Conservation (phyloP, 2,113 vertebrate genomes). For the Cynopterus brachyotis region DNA sequence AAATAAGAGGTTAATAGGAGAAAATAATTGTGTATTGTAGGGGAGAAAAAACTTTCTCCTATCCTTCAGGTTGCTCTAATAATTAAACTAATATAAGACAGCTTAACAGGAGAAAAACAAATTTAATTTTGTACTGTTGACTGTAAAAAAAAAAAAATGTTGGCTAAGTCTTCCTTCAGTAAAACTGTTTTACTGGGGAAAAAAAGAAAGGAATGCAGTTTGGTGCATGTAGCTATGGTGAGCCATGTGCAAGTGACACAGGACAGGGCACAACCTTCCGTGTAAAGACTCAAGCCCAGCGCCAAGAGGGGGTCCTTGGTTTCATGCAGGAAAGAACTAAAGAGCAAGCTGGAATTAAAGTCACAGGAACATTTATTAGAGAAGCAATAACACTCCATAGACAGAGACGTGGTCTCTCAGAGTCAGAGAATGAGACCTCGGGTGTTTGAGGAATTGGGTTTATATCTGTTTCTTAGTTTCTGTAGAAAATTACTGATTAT, state of each 20-base stretch:
- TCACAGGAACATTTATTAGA: too few species aligned
- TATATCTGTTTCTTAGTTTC: too few species aligned
- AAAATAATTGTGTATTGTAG: neutral
- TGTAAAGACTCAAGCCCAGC: too few species aligned
- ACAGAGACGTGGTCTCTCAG: too few species aligned
- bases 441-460: too few species aligned
- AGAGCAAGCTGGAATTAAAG: too few species aligned
- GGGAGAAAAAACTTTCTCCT: neutral
- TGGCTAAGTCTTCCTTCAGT: neutral
- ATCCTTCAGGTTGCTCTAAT: neutral
- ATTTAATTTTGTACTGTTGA: neutral
- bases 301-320: too few species aligned
- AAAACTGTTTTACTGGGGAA: neutral
- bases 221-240: neutral
- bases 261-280: too few species aligned
- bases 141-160: neutral
- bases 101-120: neutral
- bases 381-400: too few species aligned
- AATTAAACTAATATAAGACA: neutral
- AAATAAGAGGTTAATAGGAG: neutral
- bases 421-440: too few species aligned
- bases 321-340: too few species aligned
- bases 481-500: too few species aligned
- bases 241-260: neutral
- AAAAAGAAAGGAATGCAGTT: neutral